Conservation (phyloP, 2,888 invertebrate species). For the Odontothrips loti region DNA sequence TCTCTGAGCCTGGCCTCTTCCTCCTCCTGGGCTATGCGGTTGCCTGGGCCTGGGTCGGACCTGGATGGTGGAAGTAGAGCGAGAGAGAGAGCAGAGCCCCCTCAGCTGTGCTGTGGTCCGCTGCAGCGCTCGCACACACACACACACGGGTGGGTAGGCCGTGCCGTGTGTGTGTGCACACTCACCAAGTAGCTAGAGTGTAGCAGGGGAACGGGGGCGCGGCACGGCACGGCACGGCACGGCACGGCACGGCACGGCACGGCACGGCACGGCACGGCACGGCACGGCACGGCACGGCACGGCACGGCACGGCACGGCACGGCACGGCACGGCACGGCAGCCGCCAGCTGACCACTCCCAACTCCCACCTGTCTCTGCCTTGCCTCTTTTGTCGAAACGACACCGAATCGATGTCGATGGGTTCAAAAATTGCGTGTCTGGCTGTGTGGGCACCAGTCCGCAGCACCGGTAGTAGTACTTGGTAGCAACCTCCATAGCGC, state of each 20-base stretch:
- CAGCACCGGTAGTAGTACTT: no score
- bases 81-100: constrained; percentile 1
- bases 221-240: neutral
- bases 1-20: neutral
- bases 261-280: neutral
- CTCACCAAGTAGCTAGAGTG: neutral
- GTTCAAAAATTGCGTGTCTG: no score
- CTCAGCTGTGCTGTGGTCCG: neutral
- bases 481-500: no score
- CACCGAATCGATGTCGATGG: no score
- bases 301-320: neutral
- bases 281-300: neutral
- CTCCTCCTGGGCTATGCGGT: neutral
- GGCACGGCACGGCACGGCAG: neutral
- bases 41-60: no score
- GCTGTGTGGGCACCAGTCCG: no score
- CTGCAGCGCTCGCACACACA: no score
- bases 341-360: no score
- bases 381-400: no score
- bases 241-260: neutral
- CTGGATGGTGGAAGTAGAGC: neutral
- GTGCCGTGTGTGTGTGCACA: no score
- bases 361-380: no score
- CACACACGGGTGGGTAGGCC: no score
- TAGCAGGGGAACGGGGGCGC: neutral